Percentiles rank a stretch among this genome's conserved stretches.
Evolutionary conservation across 2,888 invertebrate species (phyloP).

Genomic region (Busseola fusca): DNA sequence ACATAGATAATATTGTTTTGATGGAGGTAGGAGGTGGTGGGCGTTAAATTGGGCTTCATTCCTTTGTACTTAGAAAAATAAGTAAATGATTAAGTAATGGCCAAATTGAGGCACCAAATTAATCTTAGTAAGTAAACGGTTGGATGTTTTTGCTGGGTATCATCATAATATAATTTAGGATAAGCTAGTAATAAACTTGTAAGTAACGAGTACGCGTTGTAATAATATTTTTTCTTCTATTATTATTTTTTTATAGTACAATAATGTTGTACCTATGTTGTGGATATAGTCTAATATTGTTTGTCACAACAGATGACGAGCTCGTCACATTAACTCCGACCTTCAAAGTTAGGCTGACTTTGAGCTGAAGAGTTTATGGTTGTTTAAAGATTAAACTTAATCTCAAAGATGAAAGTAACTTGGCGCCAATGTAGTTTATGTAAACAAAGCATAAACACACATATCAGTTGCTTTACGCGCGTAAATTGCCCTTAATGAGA

Average conservation of each 20-base stretch:
- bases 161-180: background rate
- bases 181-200: background rate
- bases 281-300: background rate
- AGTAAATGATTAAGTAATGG: constrained; percentile 27
- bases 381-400: constrained; percentile 33
- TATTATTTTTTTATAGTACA: background rate
- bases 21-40: background rate
- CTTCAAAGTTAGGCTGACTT: constrained; percentile 31
- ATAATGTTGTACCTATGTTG: background rate
- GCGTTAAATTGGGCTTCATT: constrained; percentile 10
- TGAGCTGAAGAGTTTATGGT: constrained; percentile 24
- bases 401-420: constrained; percentile 28
- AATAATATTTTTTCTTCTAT: background rate
- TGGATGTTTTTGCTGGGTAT: constrained; percentile 3
- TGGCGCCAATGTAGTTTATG: constrained; percentile 30
- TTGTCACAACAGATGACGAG: constrained; percentile 19
- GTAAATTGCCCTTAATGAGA: constrained; percentile 12
- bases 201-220: background rate
- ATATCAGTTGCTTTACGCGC: constrained; percentile 32
- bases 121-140: background rate
- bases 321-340: constrained; percentile 20
- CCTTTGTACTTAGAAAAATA: background rate
- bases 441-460: constrained; percentile 17
- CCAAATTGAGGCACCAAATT: background rate
- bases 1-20: background rate